Evolutionary conservation across 2,888 invertebrate species (phyloP), one percentile per base, ranked within the genome.

Genomic region (Neoscelio sp.): DNA sequence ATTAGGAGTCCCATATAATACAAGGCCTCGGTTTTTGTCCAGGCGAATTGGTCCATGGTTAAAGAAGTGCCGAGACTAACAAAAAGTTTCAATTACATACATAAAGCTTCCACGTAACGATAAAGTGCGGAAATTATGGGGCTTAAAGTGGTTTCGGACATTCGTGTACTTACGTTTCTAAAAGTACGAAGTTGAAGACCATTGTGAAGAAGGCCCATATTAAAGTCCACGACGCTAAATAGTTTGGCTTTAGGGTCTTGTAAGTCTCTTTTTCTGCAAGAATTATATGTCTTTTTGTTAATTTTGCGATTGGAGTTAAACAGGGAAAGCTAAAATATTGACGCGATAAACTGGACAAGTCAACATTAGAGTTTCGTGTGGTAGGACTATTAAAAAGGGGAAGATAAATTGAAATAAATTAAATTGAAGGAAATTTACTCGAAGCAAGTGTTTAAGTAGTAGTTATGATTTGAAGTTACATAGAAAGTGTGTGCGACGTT

Each of bases 1-100:
- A 97, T 95, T 74, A 96, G 91, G 64, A 96, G 92, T 48, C 97
- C 97, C 94, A 97, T 95, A 89, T 96, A 95, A 90, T 94, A 93
- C 30, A 97, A 91, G 7, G 97, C 94, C 87, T 95, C 93, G 52
- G 92, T 91, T 91, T 96, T 95, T 73, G 93, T 93, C 96, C 96
- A 97, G 23, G 94, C 97, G 90, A 97, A 96, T 91, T 96, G 96
- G 89, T 97, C 96, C 95, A 96, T 96, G 23, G 96, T 96, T 60
- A 97, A 92, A 1, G 96, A 94, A 6, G 96, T 96, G 15, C 95
- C 96, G 81, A 96, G 92, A 48, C 94, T 94, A 83, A 30, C 84
- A 83, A 76, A 67, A 62, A 78, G 56, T 73, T 73, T 60, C 68
- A 62, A 73, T 73, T 73, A 68, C 56, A 73, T 60, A 52, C 56